Evolutionary conservation across 2,797 vertebrate species (phyloP).

Genomic region (Gymnocypris eckloni): DNA sequence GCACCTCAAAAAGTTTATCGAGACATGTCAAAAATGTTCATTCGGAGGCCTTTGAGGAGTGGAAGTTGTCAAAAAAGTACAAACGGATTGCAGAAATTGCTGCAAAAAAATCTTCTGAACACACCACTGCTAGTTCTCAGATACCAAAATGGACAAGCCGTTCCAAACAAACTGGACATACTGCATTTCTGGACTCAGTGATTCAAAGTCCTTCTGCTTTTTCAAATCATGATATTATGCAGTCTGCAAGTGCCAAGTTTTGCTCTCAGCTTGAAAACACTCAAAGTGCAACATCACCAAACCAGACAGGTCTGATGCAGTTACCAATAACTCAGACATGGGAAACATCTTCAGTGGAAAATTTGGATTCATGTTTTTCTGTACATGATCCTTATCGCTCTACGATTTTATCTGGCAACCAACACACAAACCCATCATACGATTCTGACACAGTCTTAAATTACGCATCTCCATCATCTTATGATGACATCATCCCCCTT

Average conservation of each 20-base stretch:
- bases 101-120: conserved; percentile 74
- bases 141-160: conserved; percentile 71
- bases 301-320: conserved; percentile 84
- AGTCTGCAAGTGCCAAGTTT: conserved; percentile 86
- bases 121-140: conserved; percentile 75
- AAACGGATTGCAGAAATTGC: conserved; percentile 88
- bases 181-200: conserved; percentile 79
- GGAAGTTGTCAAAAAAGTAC: conserved; percentile 93
- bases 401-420: conserved; percentile 70
- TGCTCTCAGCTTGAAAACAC: conserved; percentile 86
- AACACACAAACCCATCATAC: conserved; percentile 72
- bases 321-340: conserved; percentile 86
- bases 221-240: conserved; percentile 85
- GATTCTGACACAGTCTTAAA: conserved; percentile 71
- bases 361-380: conserved; percentile 76
- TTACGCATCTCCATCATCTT: conserved; percentile 67
- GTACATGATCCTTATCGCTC: conserved; percentile 74
- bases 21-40: conserved; percentile 98
- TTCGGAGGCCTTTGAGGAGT: conserved; percentile 93
- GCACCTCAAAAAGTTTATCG: conserved; percentile 96
- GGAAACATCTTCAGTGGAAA: conserved; percentile 79
- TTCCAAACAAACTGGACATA: conserved; percentile 72
- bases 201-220: conserved; percentile 78
- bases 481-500: conserved; percentile 62
- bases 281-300: conserved; percentile 82